Percentiles rank a stretch among this genome's conserved stretches.
Evolutionary conservation across 2,113 vertebrate genomes (phyloP).

Genomic region (Empidonax alnorum): DNA sequence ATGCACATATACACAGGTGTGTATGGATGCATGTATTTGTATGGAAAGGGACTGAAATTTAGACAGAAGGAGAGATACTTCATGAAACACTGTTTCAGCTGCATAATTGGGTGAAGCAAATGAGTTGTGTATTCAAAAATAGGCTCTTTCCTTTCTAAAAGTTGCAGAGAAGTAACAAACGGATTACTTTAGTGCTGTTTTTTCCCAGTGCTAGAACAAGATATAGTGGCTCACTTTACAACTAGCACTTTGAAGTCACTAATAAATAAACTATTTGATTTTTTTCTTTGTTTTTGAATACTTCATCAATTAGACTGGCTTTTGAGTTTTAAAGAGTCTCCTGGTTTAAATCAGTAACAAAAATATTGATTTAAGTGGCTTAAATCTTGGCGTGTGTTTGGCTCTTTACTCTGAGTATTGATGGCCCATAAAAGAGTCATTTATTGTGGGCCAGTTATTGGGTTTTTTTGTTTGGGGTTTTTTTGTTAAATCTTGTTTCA

Average conservation of each 20-base stretch:
- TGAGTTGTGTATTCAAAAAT: neutral
- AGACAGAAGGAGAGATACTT: neutral
- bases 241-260: neutral
- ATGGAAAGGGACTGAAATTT: neutral
- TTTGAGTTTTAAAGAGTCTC: conserved; percentile 26
- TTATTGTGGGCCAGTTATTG: neutral
- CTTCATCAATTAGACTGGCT: conserved; percentile 9
- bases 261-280: neutral
- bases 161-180: neutral
- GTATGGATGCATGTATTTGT: neutral
- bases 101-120: neutral
- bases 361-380: conserved; percentile 30
- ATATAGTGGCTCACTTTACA: neutral
- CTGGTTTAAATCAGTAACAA: conserved; percentile 36
- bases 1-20: neutral
- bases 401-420: conserved; percentile 6
- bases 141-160: neutral
- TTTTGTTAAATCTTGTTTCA: neutral
- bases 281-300: conserved; percentile 13
- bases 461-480: neutral
- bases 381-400: conserved; percentile 10
- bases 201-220: neutral
- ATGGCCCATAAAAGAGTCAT: neutral
- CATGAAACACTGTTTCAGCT: neutral
- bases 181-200: neutral